Conservation (phyloP, 1,140 invertebrate genomes). For the Doryteuthis pealeii region DNA sequence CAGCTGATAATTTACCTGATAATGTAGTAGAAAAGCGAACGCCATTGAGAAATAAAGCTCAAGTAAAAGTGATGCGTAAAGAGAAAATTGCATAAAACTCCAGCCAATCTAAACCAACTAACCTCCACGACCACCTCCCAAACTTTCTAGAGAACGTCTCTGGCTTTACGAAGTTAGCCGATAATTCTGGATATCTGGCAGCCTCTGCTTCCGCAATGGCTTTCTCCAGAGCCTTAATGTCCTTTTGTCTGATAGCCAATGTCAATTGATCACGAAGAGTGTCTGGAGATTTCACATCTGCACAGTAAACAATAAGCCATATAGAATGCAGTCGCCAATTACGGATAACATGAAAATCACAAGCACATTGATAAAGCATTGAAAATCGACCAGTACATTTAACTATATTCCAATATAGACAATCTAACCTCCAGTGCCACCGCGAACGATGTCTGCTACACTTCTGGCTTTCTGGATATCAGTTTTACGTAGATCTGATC, state of each 20-base stretch:
- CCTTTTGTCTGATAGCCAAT: neutral
- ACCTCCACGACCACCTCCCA: conserved; percentile 5
- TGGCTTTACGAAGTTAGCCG: neutral
- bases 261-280: neutral
- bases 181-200: neutral
- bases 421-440: conserved; percentile 9
- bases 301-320: neutral
- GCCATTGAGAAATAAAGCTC: too few relatives aligned
- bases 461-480: conserved; percentile 5
- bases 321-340: too few relatives aligned
- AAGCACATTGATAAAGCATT: too few relatives aligned
- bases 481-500: too few relatives aligned
- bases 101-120: neutral
- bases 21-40: too few relatives aligned
- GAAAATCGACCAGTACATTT: too few relatives aligned
- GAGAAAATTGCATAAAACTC: too few relatives aligned
- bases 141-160: neutral
- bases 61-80: too few relatives aligned
- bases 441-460: neutral
- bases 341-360: too few relatives aligned
- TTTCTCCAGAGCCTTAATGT: neutral
- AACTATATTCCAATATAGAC: too few relatives aligned
- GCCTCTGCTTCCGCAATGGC: neutral
- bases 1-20: neutral
- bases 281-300: neutral